Conservation (phyloP, 1,140 invertebrate genomes). For the Euwallacea fornicatus region DNA sequence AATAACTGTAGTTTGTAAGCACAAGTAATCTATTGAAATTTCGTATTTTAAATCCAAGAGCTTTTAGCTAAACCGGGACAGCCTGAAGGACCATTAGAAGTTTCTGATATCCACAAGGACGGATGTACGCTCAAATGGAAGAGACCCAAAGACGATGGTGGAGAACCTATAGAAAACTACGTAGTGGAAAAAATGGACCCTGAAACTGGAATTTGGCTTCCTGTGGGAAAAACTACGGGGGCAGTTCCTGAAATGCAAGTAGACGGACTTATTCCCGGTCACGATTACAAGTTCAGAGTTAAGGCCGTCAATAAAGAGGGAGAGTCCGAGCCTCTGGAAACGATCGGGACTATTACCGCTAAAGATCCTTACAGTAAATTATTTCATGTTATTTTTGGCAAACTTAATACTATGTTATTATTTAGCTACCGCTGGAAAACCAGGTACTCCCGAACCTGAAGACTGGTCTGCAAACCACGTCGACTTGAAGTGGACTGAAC, state of each 20-base stretch:
- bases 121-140: constrained; percentile 97
- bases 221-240: constrained; percentile 77
- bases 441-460: constrained; percentile 81
- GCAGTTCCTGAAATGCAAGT: constrained; percentile 85
- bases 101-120: constrained; percentile 93
- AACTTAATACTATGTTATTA: constrained; percentile 32
- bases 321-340: constrained; percentile 95
- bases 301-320: constrained; percentile 97
- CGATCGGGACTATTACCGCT: constrained; percentile 86
- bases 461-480: constrained; percentile 93
- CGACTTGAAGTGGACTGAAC: constrained; percentile 83
- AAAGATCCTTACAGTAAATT: constrained; percentile 93
- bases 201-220: constrained; percentile 87
- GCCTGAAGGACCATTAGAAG: constrained; percentile 93
- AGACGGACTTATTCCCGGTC: constrained; percentile 84
- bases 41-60: constrained; percentile 14
- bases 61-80: constrained; percentile 81
- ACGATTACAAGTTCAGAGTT: constrained; percentile 98
- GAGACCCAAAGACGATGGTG: constrained; percentile 96
- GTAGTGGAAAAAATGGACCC: constrained; percentile 95
- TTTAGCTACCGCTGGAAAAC: constrained; percentile 74
- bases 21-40: constrained; percentile 8
- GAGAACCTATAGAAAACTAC: constrained; percentile 92
- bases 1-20: constrained; percentile 86
- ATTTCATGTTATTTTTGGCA: background rate